These are phyloP conservation scores for Clarias fuscus DNA, from an alignment of 2,797 vertebrate genomes.

Conservation along the genomic window DNA sequence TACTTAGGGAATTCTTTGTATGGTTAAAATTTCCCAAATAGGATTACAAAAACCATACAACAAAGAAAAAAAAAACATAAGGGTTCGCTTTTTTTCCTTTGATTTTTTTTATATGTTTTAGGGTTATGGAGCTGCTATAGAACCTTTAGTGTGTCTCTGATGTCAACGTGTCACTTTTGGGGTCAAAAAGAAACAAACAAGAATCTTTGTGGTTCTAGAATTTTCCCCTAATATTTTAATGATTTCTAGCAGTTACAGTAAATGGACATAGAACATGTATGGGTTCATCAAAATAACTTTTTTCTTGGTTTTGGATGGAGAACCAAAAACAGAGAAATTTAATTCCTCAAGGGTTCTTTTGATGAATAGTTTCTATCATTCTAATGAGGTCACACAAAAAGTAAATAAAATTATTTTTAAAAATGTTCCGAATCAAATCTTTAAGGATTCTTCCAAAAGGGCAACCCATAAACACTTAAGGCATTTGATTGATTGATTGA, in stretches of 20 bases:
- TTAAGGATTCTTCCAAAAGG: neutral
- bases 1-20: neutral
- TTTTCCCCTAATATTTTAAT: neutral
- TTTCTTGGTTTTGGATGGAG: neutral
- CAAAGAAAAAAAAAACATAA: neutral
- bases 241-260: neutral
- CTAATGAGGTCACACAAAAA: neutral
- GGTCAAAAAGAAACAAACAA: neutral
- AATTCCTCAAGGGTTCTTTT: neutral
- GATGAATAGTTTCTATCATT: neutral
- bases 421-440: neutral
- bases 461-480: constrained; percentile 27
- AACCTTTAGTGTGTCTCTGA: neutral
- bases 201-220: neutral
- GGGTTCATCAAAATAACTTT: neutral
- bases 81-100: neutral
- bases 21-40: neutral
- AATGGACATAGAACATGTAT: neutral
- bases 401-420: neutral
- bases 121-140: neutral
- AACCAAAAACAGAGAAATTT: neutral
- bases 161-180: neutral
- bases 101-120: neutral
- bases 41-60: neutral
- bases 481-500: too few relatives aligned